phyloP scores from a whole-genome alignment of 2,888 invertebrate genomes.

The Sussaba pulchella region DNA sequence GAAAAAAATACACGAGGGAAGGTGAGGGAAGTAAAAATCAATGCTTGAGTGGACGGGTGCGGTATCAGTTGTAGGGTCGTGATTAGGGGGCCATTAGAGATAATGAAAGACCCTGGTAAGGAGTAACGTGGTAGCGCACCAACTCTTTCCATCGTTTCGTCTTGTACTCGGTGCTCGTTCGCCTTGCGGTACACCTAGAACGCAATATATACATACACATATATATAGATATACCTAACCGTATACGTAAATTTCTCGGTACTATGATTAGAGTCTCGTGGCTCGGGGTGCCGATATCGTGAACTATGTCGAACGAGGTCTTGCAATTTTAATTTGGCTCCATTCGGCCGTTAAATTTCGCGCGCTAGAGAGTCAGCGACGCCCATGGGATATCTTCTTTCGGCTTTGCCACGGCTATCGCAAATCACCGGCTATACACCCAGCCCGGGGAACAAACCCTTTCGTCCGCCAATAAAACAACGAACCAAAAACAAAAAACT shows the following conservation, averaged over 20 bases:
- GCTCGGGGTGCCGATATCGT: conserved; percentile 51
- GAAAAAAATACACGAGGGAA: conserved; percentile 28
- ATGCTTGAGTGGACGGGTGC: conserved; percentile 46
- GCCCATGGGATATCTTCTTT: conserved; percentile 48
- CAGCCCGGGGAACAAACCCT: conserved; percentile 54
- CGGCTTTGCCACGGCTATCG: conserved; percentile 51
- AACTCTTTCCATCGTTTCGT: conserved; percentile 55
- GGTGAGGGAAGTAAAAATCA: conserved; percentile 27
- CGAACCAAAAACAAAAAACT: conserved; percentile 9
- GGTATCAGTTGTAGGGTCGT: conserved; percentile 70
- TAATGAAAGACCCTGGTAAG: conserved; percentile 80
- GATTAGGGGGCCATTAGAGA: conserved; percentile 81
- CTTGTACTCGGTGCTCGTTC: conserved; percentile 46
- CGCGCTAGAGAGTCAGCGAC: conserved; percentile 40
- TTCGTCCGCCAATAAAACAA: conserved; percentile 41
- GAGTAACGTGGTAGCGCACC: conserved; percentile 81
- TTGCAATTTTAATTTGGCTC: conserved; percentile 70
- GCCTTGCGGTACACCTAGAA: conserved; percentile 30
- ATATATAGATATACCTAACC: conserved; percentile 39
- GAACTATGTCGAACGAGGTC: conserved; percentile 49
- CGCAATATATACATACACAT: conserved; percentile 15
- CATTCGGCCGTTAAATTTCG: conserved; percentile 54
- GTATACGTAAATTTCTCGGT: conserved; percentile 56
- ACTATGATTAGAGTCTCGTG: conserved; percentile 63
- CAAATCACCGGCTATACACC: conserved; percentile 54